These are phyloP conservation scores for Thaumatotibia leucotreta DNA, from an alignment of 1,140 invertebrate genomes.

Conservation along the genomic window DNA sequence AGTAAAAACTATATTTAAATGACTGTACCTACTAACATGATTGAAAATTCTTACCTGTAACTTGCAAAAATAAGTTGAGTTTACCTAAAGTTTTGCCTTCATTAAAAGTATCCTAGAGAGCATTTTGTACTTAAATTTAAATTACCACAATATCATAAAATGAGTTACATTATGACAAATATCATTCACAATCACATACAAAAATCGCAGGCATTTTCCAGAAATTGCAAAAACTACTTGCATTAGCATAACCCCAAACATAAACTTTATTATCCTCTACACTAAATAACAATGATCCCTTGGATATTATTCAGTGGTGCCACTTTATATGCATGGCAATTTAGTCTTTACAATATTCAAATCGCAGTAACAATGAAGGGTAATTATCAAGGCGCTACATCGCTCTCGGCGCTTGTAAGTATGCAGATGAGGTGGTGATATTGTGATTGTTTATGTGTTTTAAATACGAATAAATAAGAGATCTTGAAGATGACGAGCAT, in stretches of 20 bases:
- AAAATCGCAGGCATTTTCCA: background rate
- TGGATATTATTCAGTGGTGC: conserved; percentile 25
- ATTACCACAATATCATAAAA: too few relatives aligned
- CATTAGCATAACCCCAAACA: background rate
- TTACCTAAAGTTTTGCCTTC: too few relatives aligned
- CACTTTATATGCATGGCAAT: conserved; percentile 50
- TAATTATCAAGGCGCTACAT: conserved; percentile 37
- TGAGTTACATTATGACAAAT: background rate
- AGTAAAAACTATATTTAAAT: too few relatives aligned
- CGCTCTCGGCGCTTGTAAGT: conserved; percentile 9
- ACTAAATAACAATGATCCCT: conserved; percentile 12
- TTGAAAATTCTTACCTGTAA: too few relatives aligned
- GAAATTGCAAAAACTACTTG: background rate
- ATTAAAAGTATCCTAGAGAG: too few relatives aligned
- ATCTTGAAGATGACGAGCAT: background rate
- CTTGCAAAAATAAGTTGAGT: too few relatives aligned
- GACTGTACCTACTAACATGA: too few relatives aligned
- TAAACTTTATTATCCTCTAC: background rate
- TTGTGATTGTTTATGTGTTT: conserved; percentile 17
- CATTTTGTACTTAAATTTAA: too few relatives aligned
- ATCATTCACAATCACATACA: background rate
- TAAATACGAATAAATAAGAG: background rate
- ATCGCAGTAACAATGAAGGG: conserved; percentile 34
- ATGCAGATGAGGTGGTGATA: conserved; percentile 15
- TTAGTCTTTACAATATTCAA: conserved; percentile 49